Evolutionary conservation across 2,113 vertebrate genomes (phyloP), one percentile per base, ranked within the genome.

Genomic region (Nothoprocta pentlandii): DNA sequence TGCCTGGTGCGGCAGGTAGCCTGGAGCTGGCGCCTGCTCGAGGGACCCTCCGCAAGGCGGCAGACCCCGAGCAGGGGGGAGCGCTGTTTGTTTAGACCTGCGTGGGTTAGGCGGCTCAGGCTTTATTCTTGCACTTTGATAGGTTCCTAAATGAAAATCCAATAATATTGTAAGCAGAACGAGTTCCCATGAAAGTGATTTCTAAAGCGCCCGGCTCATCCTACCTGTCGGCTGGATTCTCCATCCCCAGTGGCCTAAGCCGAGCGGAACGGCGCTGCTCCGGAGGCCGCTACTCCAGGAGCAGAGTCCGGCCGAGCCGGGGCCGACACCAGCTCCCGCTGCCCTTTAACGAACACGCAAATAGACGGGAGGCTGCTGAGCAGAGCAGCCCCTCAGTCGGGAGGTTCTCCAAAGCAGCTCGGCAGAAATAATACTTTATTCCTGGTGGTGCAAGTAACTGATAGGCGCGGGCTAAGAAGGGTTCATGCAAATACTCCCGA

Each of bases 401-500:
- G 75, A 94, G 95, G 74, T 97, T 96, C 94, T 96, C 95, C 94
- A 95, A 96, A 97, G 96, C 96, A 90, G 96, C 96, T 96, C 93
- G 36, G 90, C 41, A 95, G 92, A 92, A 96, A 96, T 96, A 96
- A 96, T 90, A 91, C 91, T 95, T 96, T 94, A 93, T 90, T 97
- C 93, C 96, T 94, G 90, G 94, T 1, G 9, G 95, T 94, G 96
- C 92, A 87, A 97, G 93, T 86, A 94, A 94, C 85, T 90, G 96
- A 97, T 97, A 97, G 95, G 94, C 89, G 89, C 86, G 23, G 94
- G 87, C 95, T 97, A 96, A 97, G 95, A 96, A 96, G 89, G 94
- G 94, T 96, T 97, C 97, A 97, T 97, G 97, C 97, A 97, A 97
- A 97, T 97, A 91, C 96, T 95, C 92, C 93, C 2, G 90, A 97